Conservation (phyloP, 2,888 invertebrate species). For the Cybosia mesomella region DNA sequence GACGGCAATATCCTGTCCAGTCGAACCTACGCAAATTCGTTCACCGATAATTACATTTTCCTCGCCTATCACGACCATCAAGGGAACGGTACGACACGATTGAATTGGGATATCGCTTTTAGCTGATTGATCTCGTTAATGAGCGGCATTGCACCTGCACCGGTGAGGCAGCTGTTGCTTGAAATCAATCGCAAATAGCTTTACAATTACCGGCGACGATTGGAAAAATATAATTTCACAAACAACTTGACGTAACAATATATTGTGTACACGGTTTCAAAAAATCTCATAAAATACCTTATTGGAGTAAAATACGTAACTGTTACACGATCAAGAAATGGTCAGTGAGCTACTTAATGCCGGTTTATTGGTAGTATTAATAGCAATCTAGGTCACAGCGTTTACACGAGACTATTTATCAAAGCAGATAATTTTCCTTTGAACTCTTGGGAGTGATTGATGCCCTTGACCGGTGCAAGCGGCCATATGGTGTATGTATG, state of each 20-base stretch:
- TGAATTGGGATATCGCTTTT: slow-evolving; percentile 55
- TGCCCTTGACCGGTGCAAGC: slow-evolving; percentile 71
- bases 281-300: slow-evolving; percentile 24
- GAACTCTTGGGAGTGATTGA: slow-evolving; percentile 55
- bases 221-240: slow-evolving; percentile 40
- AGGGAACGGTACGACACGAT: slow-evolving; percentile 48
- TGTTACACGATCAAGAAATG: slow-evolving; percentile 34
- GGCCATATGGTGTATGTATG: slow-evolving; percentile 67
- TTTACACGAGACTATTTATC: slow-evolving; percentile 54
- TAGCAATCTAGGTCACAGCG: slow-evolving; percentile 58
- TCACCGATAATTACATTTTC: slow-evolving; percentile 62
- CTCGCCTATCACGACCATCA: slow-evolving; percentile 48
- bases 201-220: slow-evolving; percentile 62
- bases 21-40: slow-evolving; percentile 55
- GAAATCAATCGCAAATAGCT: slow-evolving; percentile 63
- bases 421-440: slow-evolving; percentile 63
- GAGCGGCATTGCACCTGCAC: slow-evolving; percentile 63
- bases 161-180: slow-evolving; percentile 62
- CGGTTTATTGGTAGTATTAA: slow-evolving; percentile 53
- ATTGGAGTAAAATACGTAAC: slow-evolving; percentile 33
- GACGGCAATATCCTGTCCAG: slow-evolving; percentile 75
- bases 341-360: slow-evolving; percentile 41
- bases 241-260: slow-evolving; percentile 25
- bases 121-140: slow-evolving; percentile 60
- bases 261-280: slow-evolving; percentile 21